Evolutionary conservation across 2,888 invertebrate genomes (phyloP).

Genomic region (Pardosa pseudoannulata): DNA sequence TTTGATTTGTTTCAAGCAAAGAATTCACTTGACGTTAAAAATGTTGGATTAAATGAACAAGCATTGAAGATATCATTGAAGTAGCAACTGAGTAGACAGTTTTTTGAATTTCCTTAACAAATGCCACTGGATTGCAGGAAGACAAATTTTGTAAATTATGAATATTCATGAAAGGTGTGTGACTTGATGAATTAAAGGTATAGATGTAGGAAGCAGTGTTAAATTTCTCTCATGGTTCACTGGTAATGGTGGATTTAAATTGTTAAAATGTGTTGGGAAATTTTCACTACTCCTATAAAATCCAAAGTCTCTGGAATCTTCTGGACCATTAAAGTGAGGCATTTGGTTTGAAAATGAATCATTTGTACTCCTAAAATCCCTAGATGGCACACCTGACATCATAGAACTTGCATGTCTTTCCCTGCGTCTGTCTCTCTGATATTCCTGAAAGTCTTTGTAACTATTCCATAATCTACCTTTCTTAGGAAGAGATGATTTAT

Average conservation of each 20-base stretch:
- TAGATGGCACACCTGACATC: not conserved
- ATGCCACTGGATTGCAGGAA: not conserved
- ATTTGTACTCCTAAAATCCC: not conserved
- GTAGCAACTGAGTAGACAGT: conserved; percentile 25
- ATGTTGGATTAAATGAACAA: no score
- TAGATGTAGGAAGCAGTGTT: not conserved
- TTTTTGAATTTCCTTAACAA: conserved; percentile 38
- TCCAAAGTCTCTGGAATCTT: not conserved
- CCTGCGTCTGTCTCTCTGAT: conserved; percentile 20
- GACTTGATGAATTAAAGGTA: not conserved
- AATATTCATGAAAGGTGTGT: conserved; percentile 1
- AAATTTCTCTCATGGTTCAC: no score
- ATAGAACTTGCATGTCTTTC: not conserved
- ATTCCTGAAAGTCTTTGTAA: conserved; percentile 44
- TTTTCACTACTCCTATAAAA: no score
- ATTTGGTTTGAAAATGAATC: not conserved
- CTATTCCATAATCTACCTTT: conserved; percentile 53
- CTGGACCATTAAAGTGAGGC: not conserved
- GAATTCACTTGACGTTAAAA: no score
- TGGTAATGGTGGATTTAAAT: no score
- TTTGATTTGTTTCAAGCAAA: no score
- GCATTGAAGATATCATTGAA: conserved; percentile 34
- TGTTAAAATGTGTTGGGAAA: no score
- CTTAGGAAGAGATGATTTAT: not conserved
- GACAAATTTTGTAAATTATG: not conserved